phyloP scores from a whole-genome alignment of 2,113 vertebrate genomes.

The Cairina moschata region DNA sequence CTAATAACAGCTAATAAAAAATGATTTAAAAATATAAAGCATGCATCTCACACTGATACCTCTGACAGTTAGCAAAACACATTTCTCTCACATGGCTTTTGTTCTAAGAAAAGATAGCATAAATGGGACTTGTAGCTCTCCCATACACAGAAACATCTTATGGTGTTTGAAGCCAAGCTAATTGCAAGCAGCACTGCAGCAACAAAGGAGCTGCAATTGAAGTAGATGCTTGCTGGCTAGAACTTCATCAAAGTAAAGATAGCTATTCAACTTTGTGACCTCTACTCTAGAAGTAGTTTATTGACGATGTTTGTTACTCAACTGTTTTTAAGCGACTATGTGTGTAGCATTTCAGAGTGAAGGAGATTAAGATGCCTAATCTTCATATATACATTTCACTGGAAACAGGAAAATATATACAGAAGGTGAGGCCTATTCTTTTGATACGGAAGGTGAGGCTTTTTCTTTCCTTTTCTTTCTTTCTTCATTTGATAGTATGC shows the following conservation, averaged over 20 bases:
- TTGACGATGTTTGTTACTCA: background rate
- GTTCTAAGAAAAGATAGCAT: background rate
- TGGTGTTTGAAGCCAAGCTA: background rate
- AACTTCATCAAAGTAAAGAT: background rate
- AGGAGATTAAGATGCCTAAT: background rate
- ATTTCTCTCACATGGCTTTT: background rate
- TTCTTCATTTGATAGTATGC: rapidly evolving
- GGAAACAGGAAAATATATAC: background rate
- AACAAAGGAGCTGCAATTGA: background rate
- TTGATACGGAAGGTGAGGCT: rapidly evolving
- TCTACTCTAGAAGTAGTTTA: background rate
- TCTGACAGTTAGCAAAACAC: background rate
- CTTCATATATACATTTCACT: rapidly evolving
- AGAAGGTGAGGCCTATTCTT: background rate
- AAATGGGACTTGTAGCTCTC: background rate
- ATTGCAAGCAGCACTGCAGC: background rate
- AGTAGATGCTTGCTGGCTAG: background rate
- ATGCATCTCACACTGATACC: background rate
- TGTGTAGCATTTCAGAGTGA: background rate
- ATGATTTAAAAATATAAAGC: slow-evolving; percentile 14
- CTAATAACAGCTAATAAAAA: slow-evolving; percentile 32
- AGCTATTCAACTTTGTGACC: background rate
- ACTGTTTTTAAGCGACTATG: background rate
- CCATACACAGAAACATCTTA: background rate
- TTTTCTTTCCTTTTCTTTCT: too few relatives aligned